phyloP scores from a whole-genome alignment of 2,113 vertebrate genomes.

The Plecturocebus donacophilus region DNA sequence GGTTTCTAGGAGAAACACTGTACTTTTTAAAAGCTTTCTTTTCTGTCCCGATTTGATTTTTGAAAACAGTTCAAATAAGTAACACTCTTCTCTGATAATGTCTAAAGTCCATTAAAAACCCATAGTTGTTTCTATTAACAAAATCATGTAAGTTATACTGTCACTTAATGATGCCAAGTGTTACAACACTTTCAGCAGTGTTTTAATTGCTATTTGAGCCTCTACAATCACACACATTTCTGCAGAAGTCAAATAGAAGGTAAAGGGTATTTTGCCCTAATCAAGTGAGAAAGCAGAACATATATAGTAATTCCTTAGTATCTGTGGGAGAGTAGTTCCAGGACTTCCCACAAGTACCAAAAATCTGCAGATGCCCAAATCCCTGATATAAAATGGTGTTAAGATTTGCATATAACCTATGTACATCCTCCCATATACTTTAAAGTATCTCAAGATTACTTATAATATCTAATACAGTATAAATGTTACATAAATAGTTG shows the following conservation, averaged over 20 bases:
- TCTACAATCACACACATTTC: slow-evolving; percentile 32
- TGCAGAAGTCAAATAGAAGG: slow-evolving; percentile 34
- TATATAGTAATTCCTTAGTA: not conserved
- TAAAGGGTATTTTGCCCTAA: not conserved
- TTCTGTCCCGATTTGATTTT: slow-evolving; percentile 28
- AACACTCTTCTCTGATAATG: slow-evolving; percentile 13
- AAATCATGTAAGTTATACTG: not conserved
- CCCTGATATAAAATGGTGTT: not conserved
- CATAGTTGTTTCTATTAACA: slow-evolving; percentile 11
- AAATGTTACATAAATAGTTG: not conserved
- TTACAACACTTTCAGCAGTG: slow-evolving; percentile 17
- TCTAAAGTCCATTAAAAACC: not conserved
- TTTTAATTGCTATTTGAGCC: not conserved
- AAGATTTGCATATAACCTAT: not conserved
- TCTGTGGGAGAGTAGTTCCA: not conserved
- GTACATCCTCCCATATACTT: not conserved
- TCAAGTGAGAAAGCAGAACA: slow-evolving; percentile 12
- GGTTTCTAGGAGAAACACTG: slow-evolving; percentile 30
- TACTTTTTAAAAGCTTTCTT: not conserved
- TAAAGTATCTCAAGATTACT: not conserved
- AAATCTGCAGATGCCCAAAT: not conserved
- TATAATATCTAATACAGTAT: not conserved
- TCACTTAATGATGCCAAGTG: not conserved
- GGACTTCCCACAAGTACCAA: not conserved
- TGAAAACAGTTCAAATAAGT: slow-evolving; percentile 27